phyloP scores from a whole-genome alignment of 2,113 vertebrate genomes.

The Microtus pennsylvanicus region DNA sequence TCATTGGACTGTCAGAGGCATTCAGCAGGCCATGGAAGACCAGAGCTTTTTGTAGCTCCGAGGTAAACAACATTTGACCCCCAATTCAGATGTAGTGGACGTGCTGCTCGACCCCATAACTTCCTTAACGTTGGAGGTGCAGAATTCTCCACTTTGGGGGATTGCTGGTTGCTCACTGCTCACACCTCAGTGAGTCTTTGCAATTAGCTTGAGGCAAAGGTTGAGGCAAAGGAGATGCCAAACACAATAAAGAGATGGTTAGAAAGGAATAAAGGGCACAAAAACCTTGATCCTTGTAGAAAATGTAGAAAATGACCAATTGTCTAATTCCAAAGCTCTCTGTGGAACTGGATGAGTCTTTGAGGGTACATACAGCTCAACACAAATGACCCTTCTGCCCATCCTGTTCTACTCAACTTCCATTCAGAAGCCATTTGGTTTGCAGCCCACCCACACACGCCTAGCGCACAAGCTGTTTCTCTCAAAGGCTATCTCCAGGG shows the following conservation, averaged over 20 bases:
- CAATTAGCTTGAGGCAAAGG: not conserved
- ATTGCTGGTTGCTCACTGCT: not conserved
- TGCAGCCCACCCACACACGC: rapidly evolving
- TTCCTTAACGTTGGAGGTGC: not conserved
- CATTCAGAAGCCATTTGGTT: not conserved
- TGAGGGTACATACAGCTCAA: not conserved
- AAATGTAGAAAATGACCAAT: not conserved
- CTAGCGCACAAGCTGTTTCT: not conserved
- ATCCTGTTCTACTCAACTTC: not conserved
- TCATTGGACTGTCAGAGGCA: conserved; percentile 62
- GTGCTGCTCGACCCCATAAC: not conserved
- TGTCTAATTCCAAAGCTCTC: not conserved
- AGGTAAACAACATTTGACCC: not conserved
- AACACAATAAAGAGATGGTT: not conserved
- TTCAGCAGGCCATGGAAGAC: conserved; percentile 50
- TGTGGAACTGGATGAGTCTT: not conserved
- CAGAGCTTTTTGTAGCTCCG: conserved; percentile 42
- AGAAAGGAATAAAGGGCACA: not conserved
- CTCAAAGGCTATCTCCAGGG: not conserved
- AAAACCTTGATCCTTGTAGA: not conserved
- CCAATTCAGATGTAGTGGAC: not conserved
- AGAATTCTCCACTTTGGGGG: not conserved
- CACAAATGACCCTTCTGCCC: not conserved
- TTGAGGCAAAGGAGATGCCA: not conserved
- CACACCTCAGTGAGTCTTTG: not conserved